Evolutionary conservation across 1,140 invertebrate genomes (phyloP).

Genomic region (Tetragonula clypearis): DNA sequence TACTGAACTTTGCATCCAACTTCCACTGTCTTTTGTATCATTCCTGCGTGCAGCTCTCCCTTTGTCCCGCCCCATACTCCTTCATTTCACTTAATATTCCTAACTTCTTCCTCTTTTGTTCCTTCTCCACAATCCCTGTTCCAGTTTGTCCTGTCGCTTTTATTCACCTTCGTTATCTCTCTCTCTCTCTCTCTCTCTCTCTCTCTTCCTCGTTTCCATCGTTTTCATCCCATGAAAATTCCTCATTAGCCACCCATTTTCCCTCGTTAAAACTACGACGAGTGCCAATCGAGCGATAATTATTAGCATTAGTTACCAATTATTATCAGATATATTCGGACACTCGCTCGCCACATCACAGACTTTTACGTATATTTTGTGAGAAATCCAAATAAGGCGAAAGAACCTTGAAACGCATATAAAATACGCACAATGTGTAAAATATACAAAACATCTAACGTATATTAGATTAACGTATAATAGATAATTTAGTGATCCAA

Average conservation of each 20-base stretch:
- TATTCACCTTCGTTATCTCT: background rate
- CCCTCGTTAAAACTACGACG: background rate
- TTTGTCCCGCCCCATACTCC: background rate
- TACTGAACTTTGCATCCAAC: slow-evolving; percentile 26
- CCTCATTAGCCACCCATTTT: background rate
- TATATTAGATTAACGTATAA: too few species aligned
- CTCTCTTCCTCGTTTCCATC: background rate
- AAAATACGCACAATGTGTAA: background rate
- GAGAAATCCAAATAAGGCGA: background rate
- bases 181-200: too few species aligned
- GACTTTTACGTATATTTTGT: background rate
- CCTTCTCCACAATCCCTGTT: background rate
- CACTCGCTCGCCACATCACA: background rate
- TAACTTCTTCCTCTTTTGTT: background rate
- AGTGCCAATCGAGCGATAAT: background rate
- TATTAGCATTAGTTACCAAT: background rate
- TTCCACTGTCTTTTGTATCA: slow-evolving; percentile 21
- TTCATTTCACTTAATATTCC: slow-evolving; percentile 17
- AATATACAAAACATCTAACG: background rate
- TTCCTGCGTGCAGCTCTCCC: background rate
- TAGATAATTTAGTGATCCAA: too few species aligned
- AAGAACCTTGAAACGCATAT: background rate
- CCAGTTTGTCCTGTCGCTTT: slow-evolving; percentile 7
- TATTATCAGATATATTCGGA: background rate
- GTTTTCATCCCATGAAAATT: background rate